These are phyloP conservation scores for Crotalus helleri DNA, from an alignment of 2,113 vertebrate genomes.

Conservation along the genomic window DNA sequence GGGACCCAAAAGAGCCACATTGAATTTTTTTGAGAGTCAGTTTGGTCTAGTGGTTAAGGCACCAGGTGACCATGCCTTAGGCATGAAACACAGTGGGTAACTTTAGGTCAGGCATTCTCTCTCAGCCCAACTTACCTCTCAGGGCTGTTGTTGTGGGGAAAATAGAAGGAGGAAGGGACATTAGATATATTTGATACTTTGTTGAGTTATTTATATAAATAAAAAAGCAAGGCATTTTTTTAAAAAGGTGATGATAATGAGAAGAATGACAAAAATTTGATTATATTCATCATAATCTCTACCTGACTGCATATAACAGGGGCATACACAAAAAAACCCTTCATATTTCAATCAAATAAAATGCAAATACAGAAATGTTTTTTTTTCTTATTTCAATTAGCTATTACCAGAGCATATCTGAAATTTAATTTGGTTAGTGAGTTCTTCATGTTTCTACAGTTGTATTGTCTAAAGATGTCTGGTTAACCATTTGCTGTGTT, in stretches of 20 bases:
- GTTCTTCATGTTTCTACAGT: slow-evolving; percentile 46
- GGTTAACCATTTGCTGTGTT: slow-evolving; percentile 48
- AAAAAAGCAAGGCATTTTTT: background rate
- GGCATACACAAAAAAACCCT: background rate
- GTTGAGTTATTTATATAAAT: background rate
- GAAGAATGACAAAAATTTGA: background rate
- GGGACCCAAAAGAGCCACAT: background rate
- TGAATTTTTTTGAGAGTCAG: background rate
- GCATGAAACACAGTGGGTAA: background rate
- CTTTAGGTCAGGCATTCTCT: background rate
- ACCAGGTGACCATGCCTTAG: background rate
- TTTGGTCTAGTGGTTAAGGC: background rate
- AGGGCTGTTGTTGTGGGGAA: background rate
- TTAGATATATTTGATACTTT: background rate
- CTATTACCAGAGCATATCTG: slow-evolving; percentile 51
- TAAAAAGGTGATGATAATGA: background rate
- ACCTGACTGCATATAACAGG: background rate
- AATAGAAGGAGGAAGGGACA: background rate
- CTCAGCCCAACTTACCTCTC: background rate
- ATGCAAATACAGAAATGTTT: slow-evolving; percentile 17
- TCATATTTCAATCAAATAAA: background rate
- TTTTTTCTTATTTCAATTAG: slow-evolving; percentile 40
- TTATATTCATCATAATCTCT: background rate
- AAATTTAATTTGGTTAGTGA: slow-evolving; percentile 52
- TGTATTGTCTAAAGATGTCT: slow-evolving; percentile 44